Evolutionary conservation across 2,888 invertebrate species (phyloP).

Genomic region (Perdita meconis): DNA sequence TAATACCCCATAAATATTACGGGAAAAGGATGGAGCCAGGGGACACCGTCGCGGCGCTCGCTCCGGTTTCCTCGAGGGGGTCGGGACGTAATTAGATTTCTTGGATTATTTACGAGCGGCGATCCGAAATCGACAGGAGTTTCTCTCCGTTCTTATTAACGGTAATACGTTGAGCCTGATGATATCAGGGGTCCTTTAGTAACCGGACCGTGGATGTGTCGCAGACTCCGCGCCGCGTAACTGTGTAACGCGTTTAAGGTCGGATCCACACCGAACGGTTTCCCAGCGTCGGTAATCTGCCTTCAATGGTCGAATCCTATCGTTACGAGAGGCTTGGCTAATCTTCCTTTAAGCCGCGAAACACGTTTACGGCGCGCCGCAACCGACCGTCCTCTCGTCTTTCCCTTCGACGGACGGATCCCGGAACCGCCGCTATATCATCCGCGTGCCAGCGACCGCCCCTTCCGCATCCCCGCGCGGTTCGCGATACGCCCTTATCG

Average conservation of each 20-base stretch:
- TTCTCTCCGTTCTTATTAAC: constrained; percentile 74
- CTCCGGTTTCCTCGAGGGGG: neutral
- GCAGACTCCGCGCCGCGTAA: constrained; percentile 57
- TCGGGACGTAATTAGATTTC: constrained; percentile 33
- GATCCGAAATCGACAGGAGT: constrained; percentile 56
- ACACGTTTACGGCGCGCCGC: constrained; percentile 53
- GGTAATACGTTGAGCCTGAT: constrained; percentile 69
- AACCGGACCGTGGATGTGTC: constrained; percentile 58
- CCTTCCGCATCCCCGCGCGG: no score
- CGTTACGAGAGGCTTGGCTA: constrained; percentile 67
- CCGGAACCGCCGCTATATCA: constrained; percentile 30
- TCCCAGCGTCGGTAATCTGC: constrained; percentile 62
- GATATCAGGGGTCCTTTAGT: constrained; percentile 43
- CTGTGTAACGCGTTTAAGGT: constrained; percentile 71
- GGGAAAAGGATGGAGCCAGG: neutral
- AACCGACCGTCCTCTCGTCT: constrained; percentile 35
- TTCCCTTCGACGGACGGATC: constrained; percentile 33
- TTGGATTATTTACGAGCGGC: constrained; percentile 37
- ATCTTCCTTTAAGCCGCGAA: constrained; percentile 69
- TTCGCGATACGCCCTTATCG: neutral
- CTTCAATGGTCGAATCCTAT: constrained; percentile 70
- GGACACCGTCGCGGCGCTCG: no score
- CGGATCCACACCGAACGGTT: constrained; percentile 65
- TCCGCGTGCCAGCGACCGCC: constrained; percentile 3
- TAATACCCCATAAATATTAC: constrained; percentile 23